phyloP scores from a whole-genome alignment of 2,888 invertebrate species.

The Arrhopalites spinosus region DNA sequence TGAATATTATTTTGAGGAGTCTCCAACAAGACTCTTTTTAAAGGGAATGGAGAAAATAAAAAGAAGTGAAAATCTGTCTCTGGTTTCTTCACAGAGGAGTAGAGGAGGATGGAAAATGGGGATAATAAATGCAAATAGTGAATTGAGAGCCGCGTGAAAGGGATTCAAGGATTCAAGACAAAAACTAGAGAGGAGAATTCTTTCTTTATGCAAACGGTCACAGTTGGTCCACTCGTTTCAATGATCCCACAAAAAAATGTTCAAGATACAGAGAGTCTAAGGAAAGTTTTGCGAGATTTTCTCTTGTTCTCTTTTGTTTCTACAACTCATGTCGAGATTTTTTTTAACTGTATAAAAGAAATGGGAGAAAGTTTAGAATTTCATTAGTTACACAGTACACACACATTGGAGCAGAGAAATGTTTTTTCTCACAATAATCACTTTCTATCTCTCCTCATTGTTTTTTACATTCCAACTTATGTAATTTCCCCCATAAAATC shows the following conservation, averaged over 20 bases:
- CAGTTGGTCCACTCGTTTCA: slow-evolving; percentile 4
- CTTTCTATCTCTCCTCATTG: no score
- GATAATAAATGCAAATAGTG: slow-evolving; percentile 15
- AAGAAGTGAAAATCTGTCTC: no score
- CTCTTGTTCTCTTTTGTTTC: no score
- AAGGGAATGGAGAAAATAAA: no score
- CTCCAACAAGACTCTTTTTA: no score
- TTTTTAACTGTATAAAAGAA: no score
- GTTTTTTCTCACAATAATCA: background rate
- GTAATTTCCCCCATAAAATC: no score
- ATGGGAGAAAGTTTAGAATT: no score
- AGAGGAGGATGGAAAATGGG: background rate
- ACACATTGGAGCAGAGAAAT: background rate
- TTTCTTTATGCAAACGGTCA: slow-evolving; percentile 13
- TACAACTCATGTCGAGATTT: no score
- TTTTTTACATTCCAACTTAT: no score
- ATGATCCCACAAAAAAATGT: background rate
- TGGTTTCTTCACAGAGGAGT: background rate
- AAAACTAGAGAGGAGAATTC: background rate
- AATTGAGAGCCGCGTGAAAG: background rate
- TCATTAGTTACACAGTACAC: background rate
- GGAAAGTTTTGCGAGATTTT: background rate
- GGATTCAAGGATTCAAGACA: background rate
- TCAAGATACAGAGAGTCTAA: background rate
- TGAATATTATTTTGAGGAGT: background rate